These are phyloP conservation scores for Pseudomyrmex cubaensis DNA, from an alignment of 1,140 invertebrate genomes.

Conservation along the genomic window DNA sequence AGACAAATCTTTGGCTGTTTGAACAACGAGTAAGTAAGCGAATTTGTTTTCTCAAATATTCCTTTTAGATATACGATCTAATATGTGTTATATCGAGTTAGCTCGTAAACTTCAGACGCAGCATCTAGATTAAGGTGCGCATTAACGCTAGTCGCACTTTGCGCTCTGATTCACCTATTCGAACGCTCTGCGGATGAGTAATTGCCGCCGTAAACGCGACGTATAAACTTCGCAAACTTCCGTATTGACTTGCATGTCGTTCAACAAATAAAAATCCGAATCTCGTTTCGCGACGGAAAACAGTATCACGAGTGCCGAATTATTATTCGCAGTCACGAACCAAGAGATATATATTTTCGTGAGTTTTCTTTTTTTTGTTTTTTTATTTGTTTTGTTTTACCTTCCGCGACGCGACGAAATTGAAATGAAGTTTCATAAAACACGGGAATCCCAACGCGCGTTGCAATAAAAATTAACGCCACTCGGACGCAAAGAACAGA, in stretches of 20 bases:
- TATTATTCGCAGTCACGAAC: conserved; percentile 45
- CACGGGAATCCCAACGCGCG: conserved; percentile 4
- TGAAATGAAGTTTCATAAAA: conserved; percentile 31
- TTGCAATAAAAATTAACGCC: conserved; percentile 34
- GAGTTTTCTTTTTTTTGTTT: conserved; percentile 1
- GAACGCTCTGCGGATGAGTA: conserved; percentile 2
- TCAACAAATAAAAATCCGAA: conserved; percentile 36
- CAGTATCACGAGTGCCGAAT: conserved; percentile 30
- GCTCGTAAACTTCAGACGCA: neutral
- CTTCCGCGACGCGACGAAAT: neutral
- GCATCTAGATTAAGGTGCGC: neutral
- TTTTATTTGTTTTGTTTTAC: neutral
- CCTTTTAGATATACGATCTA: neutral
- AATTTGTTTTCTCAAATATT: neutral
- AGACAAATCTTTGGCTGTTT: too few relatives aligned
- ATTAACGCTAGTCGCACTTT: conserved; percentile 7
- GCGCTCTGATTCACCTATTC: conserved; percentile 25
- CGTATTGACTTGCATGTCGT: neutral
- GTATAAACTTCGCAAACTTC: conserved; percentile 33
- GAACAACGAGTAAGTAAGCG: neutral
- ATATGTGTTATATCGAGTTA: neutral
- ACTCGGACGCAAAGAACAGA: neutral
- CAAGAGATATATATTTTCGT: conserved; percentile 48
- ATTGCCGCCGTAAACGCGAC: conserved; percentile 22
- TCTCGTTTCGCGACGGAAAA: conserved; percentile 4